Evolutionary conservation across 2,797 vertebrate genomes (phyloP), one percentile per base, ranked within the genome.

Genomic region (Notoglanidium macrostoma): DNA sequence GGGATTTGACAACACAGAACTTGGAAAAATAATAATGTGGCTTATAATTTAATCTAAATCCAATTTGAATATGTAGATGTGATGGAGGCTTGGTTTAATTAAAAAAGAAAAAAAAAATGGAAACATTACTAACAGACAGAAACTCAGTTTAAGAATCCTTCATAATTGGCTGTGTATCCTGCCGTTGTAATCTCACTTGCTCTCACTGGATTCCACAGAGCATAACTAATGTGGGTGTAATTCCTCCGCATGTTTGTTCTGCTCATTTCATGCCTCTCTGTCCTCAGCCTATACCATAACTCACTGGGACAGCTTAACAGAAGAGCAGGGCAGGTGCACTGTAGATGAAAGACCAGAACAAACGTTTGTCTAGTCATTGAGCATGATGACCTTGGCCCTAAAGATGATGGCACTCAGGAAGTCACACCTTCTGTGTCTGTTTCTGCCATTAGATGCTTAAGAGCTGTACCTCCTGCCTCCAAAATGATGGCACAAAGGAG

Each of bases 271-370:
- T 49, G 83, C 87, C 83, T 88, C 72, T 83, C 85, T 78, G 70
- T 90, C 84, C 70, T 72, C 92, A 90, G 91, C 76, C 40, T 68
- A 92, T 92, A 94, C 94, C 80, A 96, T 97, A 97, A 97, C 92
- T 97, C 96, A 96, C 93, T 90, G 93, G 92, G 96, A 94, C 95
- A 94, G 94, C 93, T 92, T 93, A 93, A 91, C 88, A 86, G 94
- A 92, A 92, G 91, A 95, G 95, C 78, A 67, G 77, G 76, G 95
- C 95, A 96, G 95, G 95, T 93, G 59, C 92, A 93, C 92, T 90
- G 85, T 90, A 96, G 95, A 97, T 97, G 95, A 98, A 98, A 97
- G 97, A 91, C 89, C 91, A 93, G 95, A 97, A 97, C 96, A 97
- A 97, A 96, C 96, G 93, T 92, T 92, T 90, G 90, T 93, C 93